Evolutionary conservation across 2,113 vertebrate species (phyloP), one percentile per base, ranked within the genome.

Genomic region (Edolisoma coerulescens): DNA sequence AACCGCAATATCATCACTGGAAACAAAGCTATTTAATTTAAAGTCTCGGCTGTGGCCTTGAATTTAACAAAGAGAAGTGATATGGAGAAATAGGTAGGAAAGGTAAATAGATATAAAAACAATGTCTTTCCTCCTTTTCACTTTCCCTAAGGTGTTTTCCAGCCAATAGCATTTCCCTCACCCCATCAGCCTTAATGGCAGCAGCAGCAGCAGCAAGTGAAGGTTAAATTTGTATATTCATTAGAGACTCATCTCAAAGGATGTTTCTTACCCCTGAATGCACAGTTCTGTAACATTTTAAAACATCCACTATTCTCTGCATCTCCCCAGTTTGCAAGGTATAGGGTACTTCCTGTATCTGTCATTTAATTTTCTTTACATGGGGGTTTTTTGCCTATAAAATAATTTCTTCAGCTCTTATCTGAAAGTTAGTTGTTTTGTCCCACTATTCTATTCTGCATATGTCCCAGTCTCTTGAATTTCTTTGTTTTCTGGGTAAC

Each of bases 1-100:
- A 96, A 89, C 37, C 37, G 26, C 60, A 80, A 19, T 90, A 95
- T 83, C 69, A 90, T 93, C 47, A 91, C 61, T 86, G 47, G 35
- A 87, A 95, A 95, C 32, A 86, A 92, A 94, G 21, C 17, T 67
- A 59, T 89, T 96, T 92, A 88, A 97, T 94, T 87, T 90, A 80
- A 92, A 68, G 37, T 82, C 41, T 50, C 86, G 30, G 13, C 27
- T 77, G 33, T 75, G 69, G 26, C 49, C 49, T 76, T 85, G 37
- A 91, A 91, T 90, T 84, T 81, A 94, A 87, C 59, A 89, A 59
- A 69, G 49, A 82, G 20, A 44, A 30, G 80, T 60, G 32, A 76
- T 81, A 56, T 91, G 15, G 0, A 81, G 64, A 82, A 93, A 92
- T 61, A 92, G 78, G 53, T 21, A 53, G 27, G 12, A 87, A 86